These are phyloP conservation scores for Tyto alba DNA, from an alignment of 2,113 vertebrate species.

Conservation along the genomic window DNA sequence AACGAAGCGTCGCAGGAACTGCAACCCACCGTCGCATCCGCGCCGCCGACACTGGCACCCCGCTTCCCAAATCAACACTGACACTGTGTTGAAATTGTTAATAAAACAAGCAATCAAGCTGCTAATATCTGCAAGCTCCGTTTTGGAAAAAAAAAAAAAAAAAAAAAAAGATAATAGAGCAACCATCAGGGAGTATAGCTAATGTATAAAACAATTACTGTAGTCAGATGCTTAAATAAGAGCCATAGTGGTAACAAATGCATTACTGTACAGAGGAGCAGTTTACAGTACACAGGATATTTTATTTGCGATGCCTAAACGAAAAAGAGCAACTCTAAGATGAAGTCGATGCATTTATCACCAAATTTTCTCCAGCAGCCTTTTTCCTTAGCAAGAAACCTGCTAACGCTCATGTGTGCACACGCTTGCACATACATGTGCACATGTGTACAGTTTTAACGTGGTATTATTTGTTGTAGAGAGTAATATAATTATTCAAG, in stretches of 20 bases:
- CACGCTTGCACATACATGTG: rapidly evolving
- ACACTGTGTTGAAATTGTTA: background rate
- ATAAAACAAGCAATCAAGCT: background rate
- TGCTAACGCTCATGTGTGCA: no score
- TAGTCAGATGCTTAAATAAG: conserved; percentile 48
- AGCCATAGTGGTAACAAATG: background rate
- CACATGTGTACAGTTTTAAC: background rate
- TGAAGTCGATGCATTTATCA: background rate
- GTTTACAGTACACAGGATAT: background rate
- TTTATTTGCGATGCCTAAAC: background rate
- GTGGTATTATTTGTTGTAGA: background rate
- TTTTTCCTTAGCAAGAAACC: background rate
- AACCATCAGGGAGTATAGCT: conserved; percentile 38
- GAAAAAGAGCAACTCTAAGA: background rate
- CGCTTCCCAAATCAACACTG: background rate
- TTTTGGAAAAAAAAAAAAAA: background rate
- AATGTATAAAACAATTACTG: conserved; percentile 41
- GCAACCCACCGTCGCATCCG: background rate
- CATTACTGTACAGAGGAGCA: background rate
- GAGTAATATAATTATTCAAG: background rate
- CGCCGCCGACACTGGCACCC: rapidly evolving
- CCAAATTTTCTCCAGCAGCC: background rate
- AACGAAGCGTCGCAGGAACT: background rate
- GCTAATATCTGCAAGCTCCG: background rate
- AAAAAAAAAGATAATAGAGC: background rate